These are phyloP conservation scores for Castor canadensis DNA, from an alignment of 2,113 vertebrate species.

Conservation along the genomic window DNA sequence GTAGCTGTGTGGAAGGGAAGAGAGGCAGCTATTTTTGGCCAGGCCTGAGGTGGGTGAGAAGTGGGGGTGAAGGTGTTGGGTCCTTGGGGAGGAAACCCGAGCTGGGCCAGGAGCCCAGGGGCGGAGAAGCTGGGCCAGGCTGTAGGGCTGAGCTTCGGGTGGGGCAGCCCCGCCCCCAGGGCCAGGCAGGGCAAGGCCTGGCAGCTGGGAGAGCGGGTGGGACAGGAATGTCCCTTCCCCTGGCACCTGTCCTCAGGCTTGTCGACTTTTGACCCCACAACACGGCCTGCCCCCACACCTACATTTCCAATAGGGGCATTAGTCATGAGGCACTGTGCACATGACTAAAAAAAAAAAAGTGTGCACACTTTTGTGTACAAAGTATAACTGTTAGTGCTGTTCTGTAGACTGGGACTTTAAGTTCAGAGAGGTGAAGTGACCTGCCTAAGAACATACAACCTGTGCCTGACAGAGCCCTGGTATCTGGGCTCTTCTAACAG, in stretches of 20 bases:
- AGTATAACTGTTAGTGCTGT: not conserved
- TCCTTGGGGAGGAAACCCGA: constrained; percentile 47
- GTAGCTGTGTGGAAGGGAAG: not conserved
- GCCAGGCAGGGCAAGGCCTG: not conserved
- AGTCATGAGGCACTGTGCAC: not conserved
- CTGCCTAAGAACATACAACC: not conserved
- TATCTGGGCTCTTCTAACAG: not conserved
- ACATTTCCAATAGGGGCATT: no score
- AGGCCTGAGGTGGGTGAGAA: constrained; percentile 16
- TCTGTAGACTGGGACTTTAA: not conserved
- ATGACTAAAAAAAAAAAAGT: no score
- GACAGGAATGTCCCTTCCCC: constrained; percentile 21
- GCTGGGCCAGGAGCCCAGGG: not conserved
- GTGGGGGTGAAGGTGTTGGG: constrained; percentile 13
- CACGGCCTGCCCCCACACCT: no score
- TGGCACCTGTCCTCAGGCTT: constrained; percentile 46
- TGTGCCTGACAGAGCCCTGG: not conserved
- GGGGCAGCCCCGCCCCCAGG: not conserved
- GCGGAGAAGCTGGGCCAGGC: not conserved
- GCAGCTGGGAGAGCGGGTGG: constrained; percentile 54
- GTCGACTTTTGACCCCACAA: constrained; percentile 14
- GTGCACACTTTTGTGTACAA: no score
- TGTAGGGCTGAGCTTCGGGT: not conserved
- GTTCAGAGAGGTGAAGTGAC: not conserved
- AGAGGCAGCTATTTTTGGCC: constrained; percentile 58